phyloP scores from a whole-genome alignment of 2,888 invertebrate genomes.

The Melanotus villosus region DNA sequence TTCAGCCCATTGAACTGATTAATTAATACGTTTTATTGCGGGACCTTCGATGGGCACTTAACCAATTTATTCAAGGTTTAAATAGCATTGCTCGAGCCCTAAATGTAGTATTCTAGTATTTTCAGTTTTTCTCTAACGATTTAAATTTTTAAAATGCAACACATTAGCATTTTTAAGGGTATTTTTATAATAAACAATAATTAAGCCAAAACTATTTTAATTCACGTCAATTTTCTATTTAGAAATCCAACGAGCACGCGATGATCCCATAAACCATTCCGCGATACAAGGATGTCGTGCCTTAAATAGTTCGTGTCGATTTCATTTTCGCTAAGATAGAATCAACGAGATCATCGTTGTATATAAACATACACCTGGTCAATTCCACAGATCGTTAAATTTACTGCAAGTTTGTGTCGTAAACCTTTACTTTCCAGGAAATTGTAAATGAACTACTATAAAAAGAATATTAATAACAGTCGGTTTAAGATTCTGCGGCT shows the following conservation, averaged over 20 bases:
- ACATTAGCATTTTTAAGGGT: too few species aligned
- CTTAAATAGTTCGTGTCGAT: background rate
- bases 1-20: too few species aligned
- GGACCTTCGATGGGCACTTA: too few species aligned
- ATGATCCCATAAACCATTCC: background rate
- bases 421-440: conserved; percentile 19
- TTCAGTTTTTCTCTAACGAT: too few species aligned
- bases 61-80: too few species aligned
- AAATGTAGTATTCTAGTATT: too few species aligned
- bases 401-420: conserved; percentile 14
- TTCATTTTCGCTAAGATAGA: conserved; percentile 12
- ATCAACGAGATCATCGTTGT: background rate
- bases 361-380: conserved; percentile 12
- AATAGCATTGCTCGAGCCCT: too few species aligned
- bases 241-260: background rate
- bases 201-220: background rate
- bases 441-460: conserved; percentile 13
- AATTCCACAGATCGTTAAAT: conserved; percentile 16
- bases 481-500: background rate
- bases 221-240: background rate
- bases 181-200: background rate
- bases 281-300: background rate
- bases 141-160: too few species aligned
- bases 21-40: too few species aligned
- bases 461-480: conserved; percentile 11